A percentile compares a stretch with the other conserved stretches of the same genome.
phyloP scores from a whole-genome alignment of 2,888 invertebrate genomes.

The Drymonia ruficornis region DNA sequence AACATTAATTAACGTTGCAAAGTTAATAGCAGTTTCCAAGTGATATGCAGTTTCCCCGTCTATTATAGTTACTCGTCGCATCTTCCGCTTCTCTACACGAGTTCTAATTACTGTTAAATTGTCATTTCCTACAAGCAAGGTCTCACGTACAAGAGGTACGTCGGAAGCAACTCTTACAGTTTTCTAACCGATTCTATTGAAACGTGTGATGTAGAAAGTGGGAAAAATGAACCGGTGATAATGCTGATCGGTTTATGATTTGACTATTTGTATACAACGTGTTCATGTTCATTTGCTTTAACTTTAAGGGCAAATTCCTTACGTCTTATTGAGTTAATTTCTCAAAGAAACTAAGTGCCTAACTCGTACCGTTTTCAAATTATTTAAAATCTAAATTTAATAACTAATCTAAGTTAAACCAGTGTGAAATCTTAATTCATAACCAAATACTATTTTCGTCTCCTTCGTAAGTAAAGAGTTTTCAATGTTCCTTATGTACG shows the following conservation, averaged over 20 bases:
- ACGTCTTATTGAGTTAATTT: too few species aligned
- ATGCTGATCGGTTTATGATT: neutral
- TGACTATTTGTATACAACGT: too few species aligned
- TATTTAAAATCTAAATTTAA: too few species aligned
- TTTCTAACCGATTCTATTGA: conserved; percentile 49
- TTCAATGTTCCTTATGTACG: too few species aligned
- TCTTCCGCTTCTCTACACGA: conserved; percentile 57
- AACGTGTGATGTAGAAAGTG: conserved; percentile 35
- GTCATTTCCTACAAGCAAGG: conserved; percentile 52
- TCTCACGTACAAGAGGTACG: conserved; percentile 51
- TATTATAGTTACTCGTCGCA: conserved; percentile 26
- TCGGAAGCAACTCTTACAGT: conserved; percentile 60
- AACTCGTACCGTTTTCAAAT: too few species aligned
- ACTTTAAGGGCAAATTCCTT: too few species aligned
- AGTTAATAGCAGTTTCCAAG: neutral
- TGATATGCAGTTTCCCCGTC: conserved; percentile 16
- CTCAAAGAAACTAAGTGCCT: too few species aligned
- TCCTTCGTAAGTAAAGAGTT: too few species aligned
- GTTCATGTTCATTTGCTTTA: too few species aligned
- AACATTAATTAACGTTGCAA: neutral
- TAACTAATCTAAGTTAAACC: too few species aligned
- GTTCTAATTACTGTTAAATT: conserved; percentile 45
- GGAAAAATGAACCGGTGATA: conserved; percentile 31
- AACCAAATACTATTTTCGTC: too few species aligned
- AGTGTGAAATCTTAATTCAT: too few species aligned